Evolutionary conservation across 1,140 invertebrate genomes (phyloP), one percentile per base, ranked within the genome.

Genomic region (Pinna nobilis): DNA sequence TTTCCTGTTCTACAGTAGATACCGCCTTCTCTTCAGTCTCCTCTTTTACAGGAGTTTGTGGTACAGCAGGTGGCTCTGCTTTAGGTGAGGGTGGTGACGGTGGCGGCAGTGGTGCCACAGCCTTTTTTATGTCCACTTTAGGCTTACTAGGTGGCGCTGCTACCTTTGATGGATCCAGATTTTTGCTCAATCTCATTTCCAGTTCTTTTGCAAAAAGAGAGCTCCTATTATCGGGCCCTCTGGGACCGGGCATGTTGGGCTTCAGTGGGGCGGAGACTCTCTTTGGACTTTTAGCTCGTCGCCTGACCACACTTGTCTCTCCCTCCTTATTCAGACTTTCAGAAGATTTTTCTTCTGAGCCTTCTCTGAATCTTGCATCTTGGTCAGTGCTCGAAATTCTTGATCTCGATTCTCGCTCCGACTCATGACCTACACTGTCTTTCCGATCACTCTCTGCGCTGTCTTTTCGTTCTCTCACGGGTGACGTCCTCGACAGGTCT

Each of bases 211-310:
- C 77, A 68, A 86, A 80, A 15, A 78, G 44, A 11, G 76, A 65
- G 67, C 69, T 79, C 47, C 76, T 77, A 33, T 70, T 51, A 18
- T 82, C 76, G n/a, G 63, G 25, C 1, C 18, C 68, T 28, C 37
- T 57, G n/a, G n/a, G n/a, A 1, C 23, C 70, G 37, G 57, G 47
- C 33, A 51, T n/a, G 23, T 70, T 74, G 9, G 82, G 76, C 32
- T 76, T 74, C 35, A 78, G 76, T 0, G 82, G 77, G 0, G 79
- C 78, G 1, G 71, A 51, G 3, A 41, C 69, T 25, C 80, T 75
- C 44, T 83, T 84, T 1, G 83, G 83, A 77, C 83, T 84, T 64
- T 83, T 83, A 18, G 81, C 74, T 41, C 83, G 33, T 11, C 83
- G 53, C 13, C 78, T 61, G 2, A 82, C 76, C 2, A 78, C 71